These are phyloP conservation scores for Chymomyza amoena DNA, from an alignment of 2,888 invertebrate genomes.

Conservation along the genomic window DNA sequence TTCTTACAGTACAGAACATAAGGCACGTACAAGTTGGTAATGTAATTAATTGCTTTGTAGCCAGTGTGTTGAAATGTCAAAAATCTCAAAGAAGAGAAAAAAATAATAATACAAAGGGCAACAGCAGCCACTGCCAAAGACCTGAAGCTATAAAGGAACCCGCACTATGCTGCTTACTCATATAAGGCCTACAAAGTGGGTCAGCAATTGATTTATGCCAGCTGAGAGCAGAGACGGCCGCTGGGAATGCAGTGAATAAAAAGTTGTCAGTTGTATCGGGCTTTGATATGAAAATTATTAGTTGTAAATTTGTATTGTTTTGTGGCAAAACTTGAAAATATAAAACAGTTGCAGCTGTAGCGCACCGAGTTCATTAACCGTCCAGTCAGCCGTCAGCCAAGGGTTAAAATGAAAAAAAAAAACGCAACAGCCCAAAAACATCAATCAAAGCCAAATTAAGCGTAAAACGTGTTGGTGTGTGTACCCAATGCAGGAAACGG, in stretches of 20 bases:
- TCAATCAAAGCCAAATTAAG: slow-evolving; percentile 71
- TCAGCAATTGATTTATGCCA: slow-evolving; percentile 25
- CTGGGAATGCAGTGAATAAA: not conserved
- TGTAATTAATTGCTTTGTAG: slow-evolving; percentile 68
- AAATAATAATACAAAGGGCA: slow-evolving; percentile 40
- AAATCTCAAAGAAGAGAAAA: slow-evolving; percentile 22
- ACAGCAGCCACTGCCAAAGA: slow-evolving; percentile 14
- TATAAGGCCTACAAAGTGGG: slow-evolving; percentile 29
- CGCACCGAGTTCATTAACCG: not conserved
- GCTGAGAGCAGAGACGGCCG: not conserved
- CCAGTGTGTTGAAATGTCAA: slow-evolving; percentile 54
- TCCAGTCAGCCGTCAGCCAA: not conserved
- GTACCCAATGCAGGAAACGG: slow-evolving; percentile 49
- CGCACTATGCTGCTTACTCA: not conserved
- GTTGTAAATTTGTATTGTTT: slow-evolving; percentile 3
- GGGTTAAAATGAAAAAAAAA: not conserved
- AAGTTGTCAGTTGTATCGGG: not conserved
- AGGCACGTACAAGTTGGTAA: slow-evolving; percentile 44
- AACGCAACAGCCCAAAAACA: slow-evolving; percentile 44
- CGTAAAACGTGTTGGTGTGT: slow-evolving; percentile 50
- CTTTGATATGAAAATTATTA: slow-evolving; percentile 50
- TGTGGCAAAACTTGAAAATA: slow-evolving; percentile 14
- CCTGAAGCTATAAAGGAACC: not conserved
- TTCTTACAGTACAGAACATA: slow-evolving; percentile 42
- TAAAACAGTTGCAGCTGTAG: not conserved